These are phyloP conservation scores for Ovibos moschatus DNA, from an alignment of 2,113 vertebrate species.

Conservation along the genomic window DNA sequence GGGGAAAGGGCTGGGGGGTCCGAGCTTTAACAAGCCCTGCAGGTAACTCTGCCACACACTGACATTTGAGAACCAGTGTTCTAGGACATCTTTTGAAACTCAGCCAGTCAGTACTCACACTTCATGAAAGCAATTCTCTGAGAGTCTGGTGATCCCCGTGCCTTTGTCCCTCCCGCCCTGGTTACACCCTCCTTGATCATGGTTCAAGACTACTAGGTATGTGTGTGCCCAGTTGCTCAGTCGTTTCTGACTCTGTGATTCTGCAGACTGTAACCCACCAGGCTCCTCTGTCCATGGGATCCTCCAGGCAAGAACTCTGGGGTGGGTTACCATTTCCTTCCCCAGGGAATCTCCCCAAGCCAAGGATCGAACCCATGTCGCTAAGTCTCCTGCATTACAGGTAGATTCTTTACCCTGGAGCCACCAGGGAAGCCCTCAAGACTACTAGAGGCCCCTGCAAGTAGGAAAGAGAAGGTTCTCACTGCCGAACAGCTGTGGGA, in stretches of 20 bases:
- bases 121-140: background rate
- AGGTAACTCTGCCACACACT: background rate
- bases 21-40: background rate
- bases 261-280: background rate
- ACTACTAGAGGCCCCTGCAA: background rate
- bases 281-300: background rate
- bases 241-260: background rate
- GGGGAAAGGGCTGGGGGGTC: rapidly evolving
- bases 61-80: background rate
- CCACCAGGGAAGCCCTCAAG: background rate
- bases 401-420: background rate
- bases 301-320: background rate
- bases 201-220: background rate
- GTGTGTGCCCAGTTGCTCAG: background rate
- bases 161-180: background rate
- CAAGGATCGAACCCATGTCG: background rate
- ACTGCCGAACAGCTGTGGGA: background rate
- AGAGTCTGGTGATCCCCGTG: rapidly evolving
- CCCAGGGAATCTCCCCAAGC: background rate
- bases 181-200: background rate
- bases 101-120: background rate
- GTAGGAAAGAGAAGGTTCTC: background rate
- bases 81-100: background rate
- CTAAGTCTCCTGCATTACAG: background rate
- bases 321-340: background rate